Evolutionary conservation across 2,888 invertebrate genomes (phyloP), one percentile per base, ranked within the genome.

Genomic region (Arge pagana): DNA sequence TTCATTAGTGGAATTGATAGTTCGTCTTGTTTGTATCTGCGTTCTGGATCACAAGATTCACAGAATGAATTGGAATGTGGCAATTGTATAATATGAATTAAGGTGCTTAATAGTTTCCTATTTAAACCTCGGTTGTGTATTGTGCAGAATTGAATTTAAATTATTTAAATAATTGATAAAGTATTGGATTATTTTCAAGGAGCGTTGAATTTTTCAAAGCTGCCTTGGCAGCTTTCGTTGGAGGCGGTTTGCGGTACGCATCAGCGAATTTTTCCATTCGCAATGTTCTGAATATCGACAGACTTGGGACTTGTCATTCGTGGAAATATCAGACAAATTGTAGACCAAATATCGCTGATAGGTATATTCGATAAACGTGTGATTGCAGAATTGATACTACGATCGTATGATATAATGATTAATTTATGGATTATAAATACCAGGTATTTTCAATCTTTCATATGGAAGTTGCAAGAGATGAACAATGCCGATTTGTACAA

Each of bases 51-150:
- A 33, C 33, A 8, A 15, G 30, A 33, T 23, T 16, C 15, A 33
- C 33, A 31, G 23, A 45, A 13, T 10, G 23, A 15, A 33, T 10
- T 8, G 24, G 35, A 45, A 8, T 8, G 19, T 30, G 36, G 48
- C 39, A 54, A 56, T 54, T 58, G 55, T 58, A 60, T 60, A 52
- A 52, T 60, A 59, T 40, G 48, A 50, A 57, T 56, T 57, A 54
- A 53, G 60, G 57, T 60, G 59, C 59, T 60, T 35, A 50, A 43
- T 57, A 41, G 36, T 45, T 53, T 31, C 49, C 15, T 33, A 41
- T 26, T 26, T 26, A 6, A 39, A 6, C 19, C 10, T 37, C 23
- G 10, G 13, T 19, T 42, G 28, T 11, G 7, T 30, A 10, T 42
- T 21, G 8, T 7, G 19, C 19, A 19, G 42, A 8, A 3, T 39